Percentiles rank a stretch among this genome's conserved stretches.
Conservation (phyloP, 1,140 invertebrate species). For the Ceratina australensis region DNA sequence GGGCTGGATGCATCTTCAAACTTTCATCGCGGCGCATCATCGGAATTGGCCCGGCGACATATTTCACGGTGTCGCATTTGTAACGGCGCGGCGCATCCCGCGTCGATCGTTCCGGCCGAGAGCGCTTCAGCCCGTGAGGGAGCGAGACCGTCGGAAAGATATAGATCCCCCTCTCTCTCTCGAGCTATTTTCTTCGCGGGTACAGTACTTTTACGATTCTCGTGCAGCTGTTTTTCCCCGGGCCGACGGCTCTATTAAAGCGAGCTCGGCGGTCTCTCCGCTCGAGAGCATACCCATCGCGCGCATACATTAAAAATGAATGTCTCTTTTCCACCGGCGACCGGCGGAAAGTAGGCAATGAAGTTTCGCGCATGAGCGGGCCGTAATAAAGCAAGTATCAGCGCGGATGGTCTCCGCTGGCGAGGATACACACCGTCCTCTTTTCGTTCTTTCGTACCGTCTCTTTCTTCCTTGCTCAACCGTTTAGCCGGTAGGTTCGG, state of each 20-base stretch:
- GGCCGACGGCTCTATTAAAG: slow-evolving; percentile 5
- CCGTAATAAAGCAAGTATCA: slow-evolving; percentile 66
- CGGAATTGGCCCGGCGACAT: not conserved
- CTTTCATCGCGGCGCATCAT: not conserved
- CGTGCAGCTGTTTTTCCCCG: slow-evolving; percentile 26
- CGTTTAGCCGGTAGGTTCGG: not conserved
- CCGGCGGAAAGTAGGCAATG: slow-evolving; percentile 31
- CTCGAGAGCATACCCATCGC: slow-evolving; percentile 13
- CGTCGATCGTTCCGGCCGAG: not conserved
- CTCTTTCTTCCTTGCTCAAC: not conserved
- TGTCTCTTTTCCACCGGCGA: slow-evolving; percentile 2
- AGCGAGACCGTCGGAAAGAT: not conserved
- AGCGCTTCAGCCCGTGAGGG: not conserved
- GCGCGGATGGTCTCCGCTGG: slow-evolving; percentile 13
- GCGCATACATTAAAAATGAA: slow-evolving; percentile 41
- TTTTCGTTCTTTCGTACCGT: not conserved
- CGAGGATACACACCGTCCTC: slow-evolving; percentile 12
- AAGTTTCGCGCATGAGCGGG: slow-evolving; percentile 36
- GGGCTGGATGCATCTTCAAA: not conserved
- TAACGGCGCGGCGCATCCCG: not conserved
- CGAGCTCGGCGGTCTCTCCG: not conserved
- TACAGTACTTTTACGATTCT: slow-evolving; percentile 24
- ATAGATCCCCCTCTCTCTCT: slow-evolving; percentile 16
- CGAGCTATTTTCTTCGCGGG: slow-evolving; percentile 23
- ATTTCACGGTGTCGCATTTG: not conserved